Percentiles rank a stretch among this genome's conserved stretches.
Conservation (phyloP, 2,797 vertebrate species). For the Chelonia mydas region DNA sequence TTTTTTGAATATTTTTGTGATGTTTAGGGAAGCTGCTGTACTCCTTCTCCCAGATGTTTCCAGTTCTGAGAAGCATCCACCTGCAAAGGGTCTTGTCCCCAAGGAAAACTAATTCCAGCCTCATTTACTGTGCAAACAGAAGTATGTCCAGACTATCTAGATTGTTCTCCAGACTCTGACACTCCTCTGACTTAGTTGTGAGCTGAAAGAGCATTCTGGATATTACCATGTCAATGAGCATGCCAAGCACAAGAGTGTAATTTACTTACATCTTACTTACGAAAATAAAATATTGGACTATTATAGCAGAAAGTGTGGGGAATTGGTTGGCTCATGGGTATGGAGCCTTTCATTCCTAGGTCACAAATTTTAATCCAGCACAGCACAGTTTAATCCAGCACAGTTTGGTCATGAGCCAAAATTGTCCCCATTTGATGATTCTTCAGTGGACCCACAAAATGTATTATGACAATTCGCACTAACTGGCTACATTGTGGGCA, state of each 20-base stretch:
- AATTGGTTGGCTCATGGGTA: not conserved
- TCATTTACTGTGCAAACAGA: constrained; percentile 59
- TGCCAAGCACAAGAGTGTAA: not conserved
- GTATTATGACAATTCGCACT: not conserved
- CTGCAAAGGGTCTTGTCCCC: constrained; percentile 55
- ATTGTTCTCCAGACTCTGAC: constrained; percentile 1
- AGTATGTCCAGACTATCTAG: constrained; percentile 31
- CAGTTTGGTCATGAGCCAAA: not conserved
- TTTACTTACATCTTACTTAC: not conserved
- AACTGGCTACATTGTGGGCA: not conserved
- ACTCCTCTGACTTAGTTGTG: not conserved
- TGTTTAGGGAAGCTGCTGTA: constrained; percentile 9
- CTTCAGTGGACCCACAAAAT: not conserved
- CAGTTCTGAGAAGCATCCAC: constrained; percentile 63
- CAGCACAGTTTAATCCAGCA: not conserved
- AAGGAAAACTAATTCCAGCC: constrained; percentile 34
- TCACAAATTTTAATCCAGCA: not conserved
- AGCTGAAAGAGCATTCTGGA: not conserved
- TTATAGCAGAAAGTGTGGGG: not conserved
- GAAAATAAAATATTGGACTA: not conserved
- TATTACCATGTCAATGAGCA: not conserved
- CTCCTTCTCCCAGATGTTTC: constrained; percentile 56
- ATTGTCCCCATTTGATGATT: not conserved
- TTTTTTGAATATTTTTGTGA: constrained; percentile 38
- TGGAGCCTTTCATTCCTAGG: not conserved